Evolutionary conservation across 2,888 invertebrate species (phyloP).

Genomic region (Halocaridina rubra): DNA sequence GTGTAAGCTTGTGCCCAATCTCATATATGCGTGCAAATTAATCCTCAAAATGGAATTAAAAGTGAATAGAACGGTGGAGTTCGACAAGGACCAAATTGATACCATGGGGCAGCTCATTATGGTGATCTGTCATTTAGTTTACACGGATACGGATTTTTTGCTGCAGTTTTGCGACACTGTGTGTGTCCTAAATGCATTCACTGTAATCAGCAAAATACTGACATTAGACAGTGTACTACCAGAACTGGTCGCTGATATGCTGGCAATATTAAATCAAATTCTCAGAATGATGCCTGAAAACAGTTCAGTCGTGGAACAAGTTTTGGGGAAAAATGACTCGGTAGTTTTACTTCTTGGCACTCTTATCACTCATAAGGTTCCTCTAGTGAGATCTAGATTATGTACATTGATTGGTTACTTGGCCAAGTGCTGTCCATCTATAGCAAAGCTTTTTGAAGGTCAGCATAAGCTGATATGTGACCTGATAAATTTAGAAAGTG

Average conservation of each 20-base stretch:
- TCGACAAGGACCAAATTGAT: conserved; percentile 57
- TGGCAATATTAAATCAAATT: conserved; percentile 49
- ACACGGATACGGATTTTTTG: conserved; percentile 45
- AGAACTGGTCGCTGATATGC: conserved; percentile 46
- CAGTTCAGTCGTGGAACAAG: conserved; percentile 34
- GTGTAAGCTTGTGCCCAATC: conserved; percentile 57
- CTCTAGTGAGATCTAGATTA: conserved; percentile 33
- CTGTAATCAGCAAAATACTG: conserved; percentile 35
- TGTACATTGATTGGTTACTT: conserved; percentile 54
- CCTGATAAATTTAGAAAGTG: conserved; percentile 61
- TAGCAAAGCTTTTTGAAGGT: conserved; percentile 44
- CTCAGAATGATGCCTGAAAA: conserved; percentile 42
- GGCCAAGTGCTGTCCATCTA: conserved; percentile 45
- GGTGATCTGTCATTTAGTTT: conserved; percentile 51
- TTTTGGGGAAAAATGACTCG: conserved; percentile 36
- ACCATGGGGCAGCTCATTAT: conserved; percentile 44
- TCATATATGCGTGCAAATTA: conserved; percentile 57
- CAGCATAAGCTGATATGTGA: conserved; percentile 60
- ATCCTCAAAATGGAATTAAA: conserved; percentile 40
- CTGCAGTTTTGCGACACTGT: conserved; percentile 56
- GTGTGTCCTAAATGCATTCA: conserved; percentile 53
- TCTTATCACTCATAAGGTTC: conserved; percentile 41
- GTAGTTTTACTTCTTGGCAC: conserved; percentile 37
- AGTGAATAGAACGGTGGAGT: conserved; percentile 39
- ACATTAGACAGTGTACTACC: conserved; percentile 46